Base-by-base conservation (phyloP, 2,797 vertebrate species). In the Darevskia mixta region DNA sequence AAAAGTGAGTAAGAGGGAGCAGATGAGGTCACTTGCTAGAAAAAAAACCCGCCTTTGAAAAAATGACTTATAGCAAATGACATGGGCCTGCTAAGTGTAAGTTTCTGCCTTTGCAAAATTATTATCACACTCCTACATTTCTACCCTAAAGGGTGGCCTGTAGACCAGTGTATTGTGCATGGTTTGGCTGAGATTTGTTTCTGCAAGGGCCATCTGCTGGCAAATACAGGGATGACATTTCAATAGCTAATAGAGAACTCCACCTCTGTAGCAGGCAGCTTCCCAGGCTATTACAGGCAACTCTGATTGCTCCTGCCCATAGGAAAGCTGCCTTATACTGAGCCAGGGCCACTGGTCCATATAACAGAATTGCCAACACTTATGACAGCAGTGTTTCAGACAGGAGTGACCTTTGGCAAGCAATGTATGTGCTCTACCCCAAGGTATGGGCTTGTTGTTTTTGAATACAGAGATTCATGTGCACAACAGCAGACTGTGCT, bases 1-100 rank as follows among this genome's bases (percentile, higher is more conserved):
- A 86, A 82, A 76, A 71, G 71, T 43, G 67, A 55, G 38, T 80
- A 87, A 5, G 0, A 78, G 88, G 61, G 0, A 0, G 89, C 69
- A 41, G 35, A 4, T 29, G 86, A 92, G 66, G 75, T 91, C 73
- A 88, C 41, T 49, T 90, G 15, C 87, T 91, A 89, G 75, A 80
- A 91, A 92, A 66, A 49, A 55, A 15, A 55, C 4, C 15, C 58
- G 25, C 75, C 45, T 86, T 18, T 45, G n/a, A 49, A 27, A 81
- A 55, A 85, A 71, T 86, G 75, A 89, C 87, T 84, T 86, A 86
- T 0, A 89, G 64, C 6, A 71, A 86, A n/a, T 88, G 75, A 80
- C 83, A 69, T 35, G 83, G 3, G 25, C 61, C 84, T 66, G 41
- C 8, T 86, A 88, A 85, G n/a, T 86, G 61, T 11, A 69, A 2